phyloP scores from a whole-genome alignment of 2,113 vertebrate genomes.

The Paratilapia polleni region DNA sequence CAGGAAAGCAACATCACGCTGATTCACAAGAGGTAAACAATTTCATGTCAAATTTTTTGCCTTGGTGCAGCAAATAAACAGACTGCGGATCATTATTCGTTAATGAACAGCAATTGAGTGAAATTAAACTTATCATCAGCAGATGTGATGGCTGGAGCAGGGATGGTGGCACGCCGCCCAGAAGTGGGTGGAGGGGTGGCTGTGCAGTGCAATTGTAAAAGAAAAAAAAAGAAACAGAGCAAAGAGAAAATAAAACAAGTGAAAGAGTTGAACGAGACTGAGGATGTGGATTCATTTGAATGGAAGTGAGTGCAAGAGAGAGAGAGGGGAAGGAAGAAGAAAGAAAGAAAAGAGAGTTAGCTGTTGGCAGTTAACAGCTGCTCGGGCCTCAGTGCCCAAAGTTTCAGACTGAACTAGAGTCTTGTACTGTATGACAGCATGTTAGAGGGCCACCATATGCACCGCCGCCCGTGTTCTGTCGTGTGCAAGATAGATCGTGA shows the following conservation, averaged over 20 bases:
- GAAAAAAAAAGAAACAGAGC: background rate
- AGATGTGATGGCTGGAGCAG: constrained; percentile 45
- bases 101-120: constrained; percentile 48
- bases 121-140: constrained; percentile 58
- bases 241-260: background rate
- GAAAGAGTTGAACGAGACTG: constrained; percentile 32
- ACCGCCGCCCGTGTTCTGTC: constrained; percentile 1
- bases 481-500: constrained; percentile 28
- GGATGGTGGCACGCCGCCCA: constrained; percentile 44
- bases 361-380: constrained; percentile 52
- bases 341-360: constrained; percentile 13
- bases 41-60: constrained; percentile 45
- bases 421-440: constrained; percentile 23
- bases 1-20: constrained; percentile 1
- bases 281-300: constrained; percentile 24
- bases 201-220: background rate
- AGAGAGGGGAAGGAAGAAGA: background rate
- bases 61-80: constrained; percentile 33
- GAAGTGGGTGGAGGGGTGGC: constrained; percentile 27
- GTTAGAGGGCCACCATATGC: constrained; percentile 25
- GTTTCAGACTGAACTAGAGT: constrained; percentile 26
- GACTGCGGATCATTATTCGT: constrained; percentile 43
- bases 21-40: constrained; percentile 49
- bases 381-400: background rate
- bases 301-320: constrained; percentile 21